Evolutionary conservation across 2,888 invertebrate species (phyloP).

Genomic region (Emmelina monodactyla): DNA sequence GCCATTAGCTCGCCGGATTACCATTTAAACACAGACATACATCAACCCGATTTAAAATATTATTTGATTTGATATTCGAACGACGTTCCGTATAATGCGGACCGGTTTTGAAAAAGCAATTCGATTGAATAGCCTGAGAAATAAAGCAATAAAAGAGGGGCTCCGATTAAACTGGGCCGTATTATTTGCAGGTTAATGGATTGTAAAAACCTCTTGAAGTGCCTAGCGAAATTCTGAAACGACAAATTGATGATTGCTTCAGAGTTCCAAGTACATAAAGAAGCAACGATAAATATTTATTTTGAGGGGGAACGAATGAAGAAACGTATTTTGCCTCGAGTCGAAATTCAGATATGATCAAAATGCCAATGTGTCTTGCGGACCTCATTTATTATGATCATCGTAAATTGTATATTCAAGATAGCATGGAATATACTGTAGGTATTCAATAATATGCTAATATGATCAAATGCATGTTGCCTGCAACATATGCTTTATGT

Average conservation of each 20-base stretch:
- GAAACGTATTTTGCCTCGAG: too few relatives aligned
- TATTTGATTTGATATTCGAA: neutral
- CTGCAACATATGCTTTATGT: neutral
- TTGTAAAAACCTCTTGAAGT: constrained; percentile 15
- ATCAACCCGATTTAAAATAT: neutral
- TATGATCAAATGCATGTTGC: constrained; percentile 1
- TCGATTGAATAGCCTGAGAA: constrained; percentile 28
- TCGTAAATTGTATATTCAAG: neutral
- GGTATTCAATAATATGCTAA: neutral
- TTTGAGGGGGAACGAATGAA: neutral
- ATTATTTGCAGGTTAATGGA: constrained; percentile 30
- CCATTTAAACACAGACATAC: constrained; percentile 25
- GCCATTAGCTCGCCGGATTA: constrained; percentile 23
- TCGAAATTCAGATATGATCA: neutral
- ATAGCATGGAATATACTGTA: too few relatives aligned
- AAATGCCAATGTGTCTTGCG: neutral
- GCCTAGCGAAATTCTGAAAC: neutral
- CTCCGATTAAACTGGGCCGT: constrained; percentile 25
- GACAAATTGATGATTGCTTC: neutral
- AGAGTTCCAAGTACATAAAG: neutral
- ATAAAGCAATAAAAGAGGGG: constrained; percentile 35
- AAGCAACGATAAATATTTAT: neutral
- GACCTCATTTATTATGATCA: neutral
- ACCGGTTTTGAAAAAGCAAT: constrained; percentile 26
- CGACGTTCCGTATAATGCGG: constrained; percentile 3